Conservation (phyloP, 2,113 vertebrate species). For the Seriola rivoliana region DNA sequence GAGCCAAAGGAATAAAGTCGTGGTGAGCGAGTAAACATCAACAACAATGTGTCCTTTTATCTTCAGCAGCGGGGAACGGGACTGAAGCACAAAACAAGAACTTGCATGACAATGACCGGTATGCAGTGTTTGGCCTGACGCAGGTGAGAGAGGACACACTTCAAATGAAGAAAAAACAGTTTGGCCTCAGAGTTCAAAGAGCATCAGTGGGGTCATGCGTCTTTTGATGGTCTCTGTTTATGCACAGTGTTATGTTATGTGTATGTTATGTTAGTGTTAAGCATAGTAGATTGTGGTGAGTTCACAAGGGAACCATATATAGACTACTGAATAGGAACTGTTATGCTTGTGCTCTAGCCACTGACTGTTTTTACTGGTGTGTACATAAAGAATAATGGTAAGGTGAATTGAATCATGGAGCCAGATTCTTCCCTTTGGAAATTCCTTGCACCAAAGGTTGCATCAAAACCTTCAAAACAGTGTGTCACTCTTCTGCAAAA, state of each 20-base stretch:
- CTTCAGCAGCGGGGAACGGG: constrained; percentile 7
- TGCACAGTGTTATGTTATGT: background rate
- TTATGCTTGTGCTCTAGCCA: background rate
- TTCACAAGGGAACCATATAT: constrained; percentile 24
- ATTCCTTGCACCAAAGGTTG: background rate
- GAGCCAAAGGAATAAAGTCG: constrained; percentile 41
- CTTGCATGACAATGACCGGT: constrained; percentile 57
- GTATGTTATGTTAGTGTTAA: too few relatives aligned
- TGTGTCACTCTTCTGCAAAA: background rate
- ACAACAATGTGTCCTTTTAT: constrained; percentile 62
- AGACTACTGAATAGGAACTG: background rate
- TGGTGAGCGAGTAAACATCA: constrained; percentile 53
- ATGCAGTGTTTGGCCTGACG: constrained; percentile 46
- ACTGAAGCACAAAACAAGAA: constrained; percentile 53
- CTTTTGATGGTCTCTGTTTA: constrained; percentile 34
- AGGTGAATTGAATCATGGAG: background rate
- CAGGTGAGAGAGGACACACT: constrained; percentile 47
- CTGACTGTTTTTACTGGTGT: constrained; percentile 9
- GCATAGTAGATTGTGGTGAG: background rate
- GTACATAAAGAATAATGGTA: background rate
- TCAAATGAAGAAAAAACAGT: constrained; percentile 30
- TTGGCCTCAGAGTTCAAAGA: constrained; percentile 10
- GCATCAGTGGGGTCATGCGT: background rate
- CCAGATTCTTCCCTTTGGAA: background rate
- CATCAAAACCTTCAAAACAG: background rate